Evolutionary conservation across 2,888 invertebrate species (phyloP), one percentile per base, ranked within the genome.

Genomic region (Sipha maydis): DNA sequence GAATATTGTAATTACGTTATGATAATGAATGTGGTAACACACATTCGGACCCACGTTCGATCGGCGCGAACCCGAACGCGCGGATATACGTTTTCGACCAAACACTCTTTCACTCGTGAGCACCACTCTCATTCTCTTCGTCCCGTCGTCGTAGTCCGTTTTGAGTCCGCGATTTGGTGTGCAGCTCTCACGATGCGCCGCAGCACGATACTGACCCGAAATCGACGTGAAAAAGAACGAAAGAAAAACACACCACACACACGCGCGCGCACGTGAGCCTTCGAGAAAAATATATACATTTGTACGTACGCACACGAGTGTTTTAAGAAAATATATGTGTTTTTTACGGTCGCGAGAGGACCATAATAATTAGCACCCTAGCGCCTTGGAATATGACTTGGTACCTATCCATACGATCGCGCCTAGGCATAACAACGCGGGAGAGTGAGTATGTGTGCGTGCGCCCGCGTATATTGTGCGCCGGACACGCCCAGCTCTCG

Each of bases 301-400:
- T 25, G 31, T 28, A 1, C 14, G 3, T 14, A 14, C 38, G 25
- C 25, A 9, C 7, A 21, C 9, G 61, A 21, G 61, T 61, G 5
- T 61, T 25, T 61, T 21, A 4, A 19, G 34, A 11, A 31, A 41
- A 14, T n/a, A 56, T 34, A 34, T 28, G n/a, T 69, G 9, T 25
- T 69, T 69, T 8, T 28, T 28, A 69, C n/a, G n/a, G 21, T 21
- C 61, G 7, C 61, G 19, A 1, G n/a, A 69, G 25, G 69, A 69
- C 11, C 11, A 19, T 76, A 76, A 84, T 84, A 84, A 84, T 84
- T 84, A 84, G 76, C 84, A 76, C 84, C 75, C 84, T 75, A 73
- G 56, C 76, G 84, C 73, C 73, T 25, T 31, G 31, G 83, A n/a
- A 38, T 41, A 34, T 25, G 21, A 5, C 31, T 78, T 31, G 4